Base-by-base conservation (phyloP, 2,797 vertebrate genomes). In the Crenichthys baileyi region DNA sequence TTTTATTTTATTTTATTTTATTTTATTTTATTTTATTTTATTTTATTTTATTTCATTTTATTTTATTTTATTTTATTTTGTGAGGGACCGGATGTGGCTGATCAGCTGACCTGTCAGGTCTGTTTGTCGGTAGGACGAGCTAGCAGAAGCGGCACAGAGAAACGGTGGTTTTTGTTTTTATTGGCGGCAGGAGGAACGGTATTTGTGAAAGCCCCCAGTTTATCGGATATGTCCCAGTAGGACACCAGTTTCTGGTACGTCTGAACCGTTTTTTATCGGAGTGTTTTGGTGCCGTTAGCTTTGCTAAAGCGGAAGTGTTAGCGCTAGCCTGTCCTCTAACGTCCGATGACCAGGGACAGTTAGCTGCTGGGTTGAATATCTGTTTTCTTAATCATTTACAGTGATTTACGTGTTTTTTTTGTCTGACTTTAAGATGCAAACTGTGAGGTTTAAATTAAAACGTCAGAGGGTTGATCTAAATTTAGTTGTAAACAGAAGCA, bases 271-370 rank as follows among this genome's bases (percentile, higher is more conserved):
- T 65, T 63, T 70, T 2, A 7, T 5, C 16, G 0, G n/a, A 41
- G 24, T 82, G 58, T 88, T 91, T 82, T 75, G 67, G 68, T 83
- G 60, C 60, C 7, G 15, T 3, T 61, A 65, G 31, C 29, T 5
- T 8, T 56, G 79, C 79, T 90, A 91, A 88, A 78, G 80, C 88
- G 90, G 90, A 93, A 89, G 91, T 87, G 72, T 26, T 84, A 81
- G 76, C 83, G 85, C 74, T 92, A 89, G 44, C 20, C 11, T 67
- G 75, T 51, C 75, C 41, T 77, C n/a, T 67, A 46, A 24, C 16
- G n/a, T 50, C 84, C 18, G 16, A 61, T 58, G 16, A 36, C 22
- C 18, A 18, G 2, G 44, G n/a, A 39, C 16, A 41, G 1, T 0
- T 4, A 29, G 18, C 46, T 22, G n/a, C 24, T 18, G 22, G 1